phyloP scores from a whole-genome alignment of 2,888 invertebrate species.

The Zaprionus obscuricornis region DNA sequence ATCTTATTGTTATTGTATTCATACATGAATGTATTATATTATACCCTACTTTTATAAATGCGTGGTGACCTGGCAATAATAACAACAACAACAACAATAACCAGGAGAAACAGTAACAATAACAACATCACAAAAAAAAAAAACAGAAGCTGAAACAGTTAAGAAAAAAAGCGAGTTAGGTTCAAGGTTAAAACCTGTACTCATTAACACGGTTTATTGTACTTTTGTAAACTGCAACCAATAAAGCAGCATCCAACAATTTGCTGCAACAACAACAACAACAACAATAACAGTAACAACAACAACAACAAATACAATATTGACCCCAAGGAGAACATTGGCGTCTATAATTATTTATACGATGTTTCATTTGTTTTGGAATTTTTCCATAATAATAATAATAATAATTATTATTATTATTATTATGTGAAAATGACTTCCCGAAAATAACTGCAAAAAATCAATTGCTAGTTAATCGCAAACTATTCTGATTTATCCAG shows the following conservation, averaged over 20 bases:
- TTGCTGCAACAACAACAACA: slow-evolving; percentile 29
- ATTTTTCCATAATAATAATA: slow-evolving; percentile 80
- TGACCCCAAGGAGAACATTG: slow-evolving; percentile 47
- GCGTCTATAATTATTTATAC: slow-evolving; percentile 81
- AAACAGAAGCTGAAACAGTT: slow-evolving; percentile 22
- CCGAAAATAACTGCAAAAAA: too few relatives aligned
- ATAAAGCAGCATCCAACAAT: slow-evolving; percentile 18
- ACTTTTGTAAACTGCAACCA: slow-evolving; percentile 58
- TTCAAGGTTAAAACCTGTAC: slow-evolving; percentile 80
- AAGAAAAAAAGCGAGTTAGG: slow-evolving; percentile 48
- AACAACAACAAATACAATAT: slow-evolving; percentile 28
- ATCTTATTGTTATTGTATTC: slow-evolving; percentile 41
- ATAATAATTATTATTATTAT: too few relatives aligned
- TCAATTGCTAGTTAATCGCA: too few relatives aligned
- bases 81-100: slow-evolving; percentile 12
- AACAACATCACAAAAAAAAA: slow-evolving; percentile 25
- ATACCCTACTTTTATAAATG: slow-evolving; percentile 71
- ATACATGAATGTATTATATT: slow-evolving; percentile 78
- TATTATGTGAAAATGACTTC: too few relatives aligned
- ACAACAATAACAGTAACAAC: slow-evolving; percentile 21
- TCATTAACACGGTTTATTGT: slow-evolving; percentile 79
- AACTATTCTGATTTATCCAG: too few relatives aligned
- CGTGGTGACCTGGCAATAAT: slow-evolving; percentile 39
- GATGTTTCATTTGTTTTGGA: slow-evolving; percentile 82
- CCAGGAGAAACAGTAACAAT: slow-evolving; percentile 9